phyloP scores from a whole-genome alignment of 92 coral and sea anemone species.

The Phymanthus crucifer region DNA sequence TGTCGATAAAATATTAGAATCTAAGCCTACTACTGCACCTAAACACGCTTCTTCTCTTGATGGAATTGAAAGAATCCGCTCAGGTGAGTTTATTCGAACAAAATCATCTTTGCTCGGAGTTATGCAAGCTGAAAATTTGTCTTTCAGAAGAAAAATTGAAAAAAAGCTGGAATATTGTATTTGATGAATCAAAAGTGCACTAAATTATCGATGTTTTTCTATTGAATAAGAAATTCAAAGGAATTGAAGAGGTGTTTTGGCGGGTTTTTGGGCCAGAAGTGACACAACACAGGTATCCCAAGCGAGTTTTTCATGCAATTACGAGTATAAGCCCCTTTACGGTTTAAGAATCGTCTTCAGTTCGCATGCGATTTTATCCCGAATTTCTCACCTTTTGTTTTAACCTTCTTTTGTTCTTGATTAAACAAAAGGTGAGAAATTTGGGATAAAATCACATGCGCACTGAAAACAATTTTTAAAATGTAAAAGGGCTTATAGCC shows the following conservation, averaged over 20 bases:
- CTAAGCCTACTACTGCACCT: slow-evolving; percentile 83
- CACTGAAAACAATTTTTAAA: too few relatives aligned
- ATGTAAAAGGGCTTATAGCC: too few relatives aligned
- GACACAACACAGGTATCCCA: neutral
- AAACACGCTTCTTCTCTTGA: slow-evolving; percentile 76
- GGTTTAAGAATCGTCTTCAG: too few relatives aligned
- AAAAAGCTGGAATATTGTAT: neutral
- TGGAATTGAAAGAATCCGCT: slow-evolving; percentile 40
- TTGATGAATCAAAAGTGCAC: neutral
- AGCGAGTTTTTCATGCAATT: neutral
- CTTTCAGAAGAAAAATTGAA: neutral
- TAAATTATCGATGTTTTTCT: neutral
- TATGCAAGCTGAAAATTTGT: neutral
- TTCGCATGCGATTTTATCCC: too few relatives aligned
- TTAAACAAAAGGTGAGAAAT: too few relatives aligned
- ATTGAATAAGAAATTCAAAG: neutral
- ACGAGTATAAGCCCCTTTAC: too few relatives aligned
- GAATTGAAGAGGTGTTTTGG: neutral
- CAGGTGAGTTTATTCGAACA: slow-evolving; percentile 11
- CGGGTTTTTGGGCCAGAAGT: neutral
- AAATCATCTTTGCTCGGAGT: neutral
- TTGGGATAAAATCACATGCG: too few relatives aligned
- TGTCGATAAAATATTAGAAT: slow-evolving; percentile 77
- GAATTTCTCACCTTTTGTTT: too few relatives aligned
- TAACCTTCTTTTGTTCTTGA: too few relatives aligned